Evolutionary conservation across 2,113 vertebrate species (phyloP).

Genomic region (Oryctolagus cuniculus): DNA sequence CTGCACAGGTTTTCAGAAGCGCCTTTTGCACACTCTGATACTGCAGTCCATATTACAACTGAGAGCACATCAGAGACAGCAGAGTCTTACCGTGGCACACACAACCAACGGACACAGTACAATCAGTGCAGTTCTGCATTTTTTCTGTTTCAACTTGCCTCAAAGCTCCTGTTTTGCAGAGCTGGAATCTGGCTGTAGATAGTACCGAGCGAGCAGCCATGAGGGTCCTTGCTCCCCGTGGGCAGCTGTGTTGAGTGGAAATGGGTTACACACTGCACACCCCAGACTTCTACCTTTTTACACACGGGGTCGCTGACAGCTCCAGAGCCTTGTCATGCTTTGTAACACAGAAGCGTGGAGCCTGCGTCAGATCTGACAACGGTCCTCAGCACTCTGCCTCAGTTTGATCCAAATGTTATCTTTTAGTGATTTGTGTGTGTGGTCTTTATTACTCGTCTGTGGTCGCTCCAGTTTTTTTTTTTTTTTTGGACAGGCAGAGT

Average conservation of each 20-base stretch:
- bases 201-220: neutral
- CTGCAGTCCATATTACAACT: neutral
- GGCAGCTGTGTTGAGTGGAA: neutral
- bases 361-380: neutral
- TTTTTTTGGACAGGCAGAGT: no score
- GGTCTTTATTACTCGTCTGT: neutral
- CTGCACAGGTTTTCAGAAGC: neutral
- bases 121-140: neutral
- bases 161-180: neutral
- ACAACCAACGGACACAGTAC: neutral
- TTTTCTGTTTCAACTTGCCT: neutral
- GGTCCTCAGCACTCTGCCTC: neutral
- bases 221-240: neutral
- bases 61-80: neutral
- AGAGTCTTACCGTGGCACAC: neutral
- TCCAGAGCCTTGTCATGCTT: neutral
- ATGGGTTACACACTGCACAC: accelerated
- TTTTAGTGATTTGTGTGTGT: neutral
- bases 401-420: neutral
- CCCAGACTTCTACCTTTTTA: neutral
- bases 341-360: neutral
- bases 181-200: slow-evolving; percentile 32
- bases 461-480: no score
- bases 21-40: neutral
- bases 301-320: neutral